phyloP scores from a whole-genome alignment of 2,797 vertebrate genomes.

The Darevskia mixta region DNA sequence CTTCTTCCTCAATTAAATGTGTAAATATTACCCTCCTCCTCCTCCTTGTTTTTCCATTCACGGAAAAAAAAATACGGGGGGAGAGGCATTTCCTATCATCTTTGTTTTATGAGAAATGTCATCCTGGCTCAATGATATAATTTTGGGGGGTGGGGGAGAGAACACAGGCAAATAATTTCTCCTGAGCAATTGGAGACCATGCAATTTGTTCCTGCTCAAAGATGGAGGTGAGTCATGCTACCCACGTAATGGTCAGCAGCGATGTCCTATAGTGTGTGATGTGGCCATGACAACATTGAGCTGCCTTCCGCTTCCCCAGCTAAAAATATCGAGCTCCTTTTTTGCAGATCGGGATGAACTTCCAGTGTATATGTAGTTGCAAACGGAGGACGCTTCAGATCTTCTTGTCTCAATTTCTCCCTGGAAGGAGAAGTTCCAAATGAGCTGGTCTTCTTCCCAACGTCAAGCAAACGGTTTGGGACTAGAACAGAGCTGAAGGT shows the following conservation, averaged over 20 bases:
- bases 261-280: background rate
- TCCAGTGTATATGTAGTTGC: too few species aligned
- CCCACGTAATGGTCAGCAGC: background rate
- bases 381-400: background rate
- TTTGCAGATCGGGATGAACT: background rate
- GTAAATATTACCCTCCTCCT: slow-evolving; percentile 29
- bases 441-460: background rate
- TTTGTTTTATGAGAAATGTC: slow-evolving; percentile 37
- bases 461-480: background rate
- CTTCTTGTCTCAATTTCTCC: background rate
- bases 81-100: background rate
- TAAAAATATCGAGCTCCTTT: background rate
- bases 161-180: background rate
- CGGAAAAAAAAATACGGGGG: background rate
- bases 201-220: background rate
- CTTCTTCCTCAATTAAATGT: slow-evolving; percentile 60
- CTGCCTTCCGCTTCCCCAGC: background rate
- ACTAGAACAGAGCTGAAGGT: background rate
- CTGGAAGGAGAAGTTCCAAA: background rate
- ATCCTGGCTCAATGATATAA: background rate
- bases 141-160: background rate
- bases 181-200: background rate
- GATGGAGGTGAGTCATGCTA: background rate
- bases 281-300: background rate
- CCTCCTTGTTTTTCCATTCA: slow-evolving; percentile 33